Conservation (phyloP, 2,797 vertebrate species). For the Schizothorax lantsangensis region DNA sequence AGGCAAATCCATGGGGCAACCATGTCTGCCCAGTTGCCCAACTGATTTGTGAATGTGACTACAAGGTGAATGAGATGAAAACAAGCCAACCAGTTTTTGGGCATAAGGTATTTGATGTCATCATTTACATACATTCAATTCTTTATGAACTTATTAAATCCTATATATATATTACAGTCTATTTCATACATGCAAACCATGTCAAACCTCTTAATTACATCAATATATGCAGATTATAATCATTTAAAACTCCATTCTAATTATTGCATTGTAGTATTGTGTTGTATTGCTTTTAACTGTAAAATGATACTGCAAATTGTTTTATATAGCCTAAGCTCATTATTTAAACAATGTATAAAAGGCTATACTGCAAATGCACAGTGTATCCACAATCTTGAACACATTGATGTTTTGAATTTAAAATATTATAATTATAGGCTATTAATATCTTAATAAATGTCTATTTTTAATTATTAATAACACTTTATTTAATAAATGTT, state of each 20-base stretch:
- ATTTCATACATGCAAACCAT: not conserved
- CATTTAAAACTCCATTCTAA: not conserved
- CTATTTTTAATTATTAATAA: not conserved
- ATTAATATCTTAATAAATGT: not conserved
- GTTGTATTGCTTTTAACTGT: not conserved
- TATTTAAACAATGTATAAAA: not conserved
- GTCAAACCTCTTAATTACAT: not conserved
- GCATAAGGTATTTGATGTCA: not conserved
- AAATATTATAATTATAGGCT: not conserved
- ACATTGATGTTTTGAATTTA: not conserved
- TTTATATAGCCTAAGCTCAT: not conserved
- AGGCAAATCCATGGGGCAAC: conserved; percentile 24
- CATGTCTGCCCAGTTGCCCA: conserved; percentile 14
- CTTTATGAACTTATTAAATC: not conserved
- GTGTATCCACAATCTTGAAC: not conserved
- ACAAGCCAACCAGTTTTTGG: not conserved
- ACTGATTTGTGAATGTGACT: conserved; percentile 28
- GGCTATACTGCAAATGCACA: not conserved
- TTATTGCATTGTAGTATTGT: not conserved
- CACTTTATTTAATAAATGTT: not conserved
- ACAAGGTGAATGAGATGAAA: conserved; percentile 39
- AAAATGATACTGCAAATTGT: not conserved
- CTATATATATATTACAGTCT: not conserved
- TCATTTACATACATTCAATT: not conserved
- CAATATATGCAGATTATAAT: not conserved